Evolutionary conservation across 2,888 invertebrate species (phyloP).

Genomic region (Morpho deidamia): DNA sequence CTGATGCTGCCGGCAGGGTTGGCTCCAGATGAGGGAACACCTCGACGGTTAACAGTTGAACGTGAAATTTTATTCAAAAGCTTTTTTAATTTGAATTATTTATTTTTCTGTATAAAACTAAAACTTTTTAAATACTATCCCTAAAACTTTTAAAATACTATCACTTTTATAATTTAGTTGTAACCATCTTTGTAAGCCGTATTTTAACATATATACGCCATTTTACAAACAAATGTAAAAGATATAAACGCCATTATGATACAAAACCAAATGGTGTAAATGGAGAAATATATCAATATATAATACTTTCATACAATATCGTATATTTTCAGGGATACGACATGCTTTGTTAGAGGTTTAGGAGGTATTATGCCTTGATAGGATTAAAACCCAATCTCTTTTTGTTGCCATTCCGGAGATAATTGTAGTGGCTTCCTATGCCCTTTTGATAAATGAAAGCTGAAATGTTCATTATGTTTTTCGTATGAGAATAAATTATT

Average conservation of each 20-base stretch:
- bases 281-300: constrained; percentile 13
- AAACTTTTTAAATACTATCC: no score
- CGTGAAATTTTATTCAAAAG: no score
- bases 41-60: no score
- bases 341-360: constrained; percentile 23
- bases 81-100: no score
- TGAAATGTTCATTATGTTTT: constrained; percentile 18
- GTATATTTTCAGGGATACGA: constrained; percentile 19
- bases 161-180: no score
- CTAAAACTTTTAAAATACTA: no score
- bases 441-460: constrained; percentile 22
- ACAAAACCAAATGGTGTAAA: constrained; percentile 6
- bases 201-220: no score
- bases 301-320: constrained; percentile 12
- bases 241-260: not conserved
- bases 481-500: constrained; percentile 10
- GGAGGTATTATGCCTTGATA: constrained; percentile 26
- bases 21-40: no score
- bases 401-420: constrained; percentile 52
- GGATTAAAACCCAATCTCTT: constrained; percentile 58
- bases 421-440: constrained; percentile 36
- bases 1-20: no score
- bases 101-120: no score
- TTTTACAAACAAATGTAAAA: not conserved
- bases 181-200: no score